Conservation (phyloP, 2,888 invertebrate species). For the Lasius platythorax region DNA sequence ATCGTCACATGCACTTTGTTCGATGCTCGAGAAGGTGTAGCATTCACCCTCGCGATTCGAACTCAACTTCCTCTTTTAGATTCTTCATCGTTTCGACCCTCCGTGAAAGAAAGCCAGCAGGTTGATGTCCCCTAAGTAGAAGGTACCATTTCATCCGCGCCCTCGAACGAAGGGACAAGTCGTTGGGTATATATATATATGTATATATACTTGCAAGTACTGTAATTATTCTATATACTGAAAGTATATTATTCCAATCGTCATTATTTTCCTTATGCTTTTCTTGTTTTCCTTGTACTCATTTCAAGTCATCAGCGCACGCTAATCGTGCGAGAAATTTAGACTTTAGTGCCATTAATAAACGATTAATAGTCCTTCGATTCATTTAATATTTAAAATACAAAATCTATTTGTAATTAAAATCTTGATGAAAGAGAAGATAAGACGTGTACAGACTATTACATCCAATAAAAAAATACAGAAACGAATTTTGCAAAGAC, state of each 20-base stretch:
- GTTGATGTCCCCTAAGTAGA: conserved; percentile 65
- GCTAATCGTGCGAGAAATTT: neutral
- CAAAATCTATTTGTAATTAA: neutral
- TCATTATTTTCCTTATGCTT: conserved; percentile 71
- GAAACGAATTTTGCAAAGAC: neutral
- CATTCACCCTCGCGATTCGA: conserved; percentile 60
- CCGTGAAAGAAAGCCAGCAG: conserved; percentile 59
- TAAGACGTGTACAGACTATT: neutral
- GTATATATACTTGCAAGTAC: conserved; percentile 5
- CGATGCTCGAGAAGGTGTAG: conserved; percentile 41
- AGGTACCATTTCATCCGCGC: conserved; percentile 61
- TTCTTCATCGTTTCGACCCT: conserved; percentile 66
- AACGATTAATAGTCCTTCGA: neutral
- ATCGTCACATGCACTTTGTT: conserved; percentile 34
- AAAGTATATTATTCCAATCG: conserved; percentile 63
- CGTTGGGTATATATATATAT: neutral
- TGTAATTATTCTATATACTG: conserved; percentile 42
- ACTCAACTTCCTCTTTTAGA: conserved; percentile 57
- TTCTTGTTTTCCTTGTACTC: conserved; percentile 22
- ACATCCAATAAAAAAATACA: neutral
- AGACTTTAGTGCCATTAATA: neutral
- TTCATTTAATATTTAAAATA: neutral
- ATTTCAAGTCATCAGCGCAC: conserved; percentile 45
- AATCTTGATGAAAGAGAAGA: neutral
- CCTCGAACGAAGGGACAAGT: conserved; percentile 65